Evolutionary conservation across 2,113 vertebrate species (phyloP).

Genomic region (Elanus axillaris): DNA sequence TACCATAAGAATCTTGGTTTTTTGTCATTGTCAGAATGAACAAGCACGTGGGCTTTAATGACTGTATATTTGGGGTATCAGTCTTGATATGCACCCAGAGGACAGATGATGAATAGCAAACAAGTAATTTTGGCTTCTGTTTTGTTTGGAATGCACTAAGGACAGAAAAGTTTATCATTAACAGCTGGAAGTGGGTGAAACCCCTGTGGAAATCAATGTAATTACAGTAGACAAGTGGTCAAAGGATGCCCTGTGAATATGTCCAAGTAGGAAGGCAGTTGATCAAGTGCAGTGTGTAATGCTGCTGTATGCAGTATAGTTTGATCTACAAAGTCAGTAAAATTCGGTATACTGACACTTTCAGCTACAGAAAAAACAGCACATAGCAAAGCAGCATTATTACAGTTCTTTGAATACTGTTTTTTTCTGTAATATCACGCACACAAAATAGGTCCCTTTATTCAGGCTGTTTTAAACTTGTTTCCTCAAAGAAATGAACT

Average conservation of each 20-base stretch:
- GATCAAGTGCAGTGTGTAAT: neutral
- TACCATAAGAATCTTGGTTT: neutral
- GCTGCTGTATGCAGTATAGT: neutral
- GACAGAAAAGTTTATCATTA: neutral
- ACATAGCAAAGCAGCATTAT: neutral
- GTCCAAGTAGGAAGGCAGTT: neutral
- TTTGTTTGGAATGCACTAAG: neutral
- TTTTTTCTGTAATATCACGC: neutral
- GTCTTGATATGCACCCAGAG: neutral
- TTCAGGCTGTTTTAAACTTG: neutral
- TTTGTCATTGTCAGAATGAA: neutral
- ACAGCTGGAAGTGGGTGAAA: constrained; percentile 11
- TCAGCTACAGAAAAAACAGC: neutral
- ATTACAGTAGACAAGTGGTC: neutral
- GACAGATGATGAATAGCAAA: neutral
- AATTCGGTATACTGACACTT: neutral
- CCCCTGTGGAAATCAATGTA: neutral
- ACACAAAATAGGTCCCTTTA: neutral
- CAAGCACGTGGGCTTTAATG: neutral
- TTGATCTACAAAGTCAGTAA: neutral
- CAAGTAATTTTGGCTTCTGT: neutral
- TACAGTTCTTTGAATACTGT: neutral
- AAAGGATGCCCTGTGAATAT: neutral
- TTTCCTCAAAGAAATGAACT: neutral
- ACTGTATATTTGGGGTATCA: neutral